Percentiles rank a stretch among this genome's conserved stretches.
Evolutionary conservation across 2,888 invertebrate genomes (phyloP).

Genomic region (Tachystola acroxantha): DNA sequence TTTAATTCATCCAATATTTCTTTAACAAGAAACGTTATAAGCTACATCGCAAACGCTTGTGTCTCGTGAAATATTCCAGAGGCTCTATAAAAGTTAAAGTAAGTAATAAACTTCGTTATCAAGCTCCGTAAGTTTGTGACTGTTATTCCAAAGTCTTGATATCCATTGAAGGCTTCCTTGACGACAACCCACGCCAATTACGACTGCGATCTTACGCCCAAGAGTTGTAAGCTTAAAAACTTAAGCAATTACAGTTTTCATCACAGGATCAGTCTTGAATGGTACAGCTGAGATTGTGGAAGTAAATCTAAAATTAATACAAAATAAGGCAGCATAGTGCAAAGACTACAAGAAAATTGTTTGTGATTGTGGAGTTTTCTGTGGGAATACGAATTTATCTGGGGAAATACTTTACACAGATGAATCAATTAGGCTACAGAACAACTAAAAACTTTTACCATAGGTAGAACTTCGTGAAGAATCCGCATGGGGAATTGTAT

Average conservation of each 20-base stretch:
- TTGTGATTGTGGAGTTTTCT: too few relatives aligned
- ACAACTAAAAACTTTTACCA: too few relatives aligned
- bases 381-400: too few relatives aligned
- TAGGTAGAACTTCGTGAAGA: too few relatives aligned
- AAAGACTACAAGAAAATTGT: too few relatives aligned
- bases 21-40: too few relatives aligned
- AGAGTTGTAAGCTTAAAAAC: constrained; percentile 32
- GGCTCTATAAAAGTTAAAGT: constrained; percentile 14
- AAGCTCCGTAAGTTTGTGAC: constrained; percentile 40
- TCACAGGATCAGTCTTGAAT: background rate
- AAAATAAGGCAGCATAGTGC: too few relatives aligned
- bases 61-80: constrained; percentile 13
- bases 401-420: too few relatives aligned
- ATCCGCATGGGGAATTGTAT: too few relatives aligned
- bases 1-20: too few relatives aligned
- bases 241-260: constrained; percentile 34
- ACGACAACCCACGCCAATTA: constrained; percentile 33
- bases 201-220: constrained; percentile 26
- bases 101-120: constrained; percentile 40
- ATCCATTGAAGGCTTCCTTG: constrained; percentile 23
- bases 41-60: too few relatives aligned
- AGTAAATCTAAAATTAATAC: background rate
- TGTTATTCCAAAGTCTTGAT: constrained; percentile 44
- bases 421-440: too few relatives aligned
- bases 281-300: background rate